phyloP scores from a whole-genome alignment of 2,113 vertebrate species.

The Nestor notabilis region DNA sequence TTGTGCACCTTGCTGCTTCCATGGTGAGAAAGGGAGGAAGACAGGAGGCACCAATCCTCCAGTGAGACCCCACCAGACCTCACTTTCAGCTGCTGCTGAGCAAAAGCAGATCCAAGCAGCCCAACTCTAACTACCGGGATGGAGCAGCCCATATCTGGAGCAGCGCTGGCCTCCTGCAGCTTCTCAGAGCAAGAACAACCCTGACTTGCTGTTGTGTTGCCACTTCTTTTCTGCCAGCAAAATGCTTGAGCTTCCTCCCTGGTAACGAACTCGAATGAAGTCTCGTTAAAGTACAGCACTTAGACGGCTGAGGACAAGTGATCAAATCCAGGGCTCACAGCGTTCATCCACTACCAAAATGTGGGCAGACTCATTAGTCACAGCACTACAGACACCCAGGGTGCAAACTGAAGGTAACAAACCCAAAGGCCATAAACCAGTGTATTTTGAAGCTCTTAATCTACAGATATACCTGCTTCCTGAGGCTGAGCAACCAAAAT shows the following conservation, averaged over 20 bases:
- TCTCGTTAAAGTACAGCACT: not conserved
- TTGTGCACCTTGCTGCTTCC: not conserved
- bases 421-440: not conserved
- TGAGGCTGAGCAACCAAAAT: not conserved
- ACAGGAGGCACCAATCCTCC: not conserved
- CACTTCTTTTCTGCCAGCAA: not conserved
- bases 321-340: fast-evolving
- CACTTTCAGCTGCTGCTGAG: not conserved
- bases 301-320: not conserved
- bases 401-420: not conserved
- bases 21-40: fast-evolving
- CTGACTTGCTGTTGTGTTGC: not conserved
- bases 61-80: fast-evolving
- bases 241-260: not conserved
- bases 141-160: not conserved
- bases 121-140: not conserved
- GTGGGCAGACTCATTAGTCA: not conserved
- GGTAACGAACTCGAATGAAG: not conserved
- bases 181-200: fast-evolving
- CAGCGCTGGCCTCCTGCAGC: not conserved
- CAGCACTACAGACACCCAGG: not conserved
- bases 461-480: not conserved
- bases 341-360: not conserved
- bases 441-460: not conserved
- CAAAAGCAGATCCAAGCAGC: not conserved